Conservation (phyloP, 2,113 vertebrate genomes). For the Calidris pygmaea region DNA sequence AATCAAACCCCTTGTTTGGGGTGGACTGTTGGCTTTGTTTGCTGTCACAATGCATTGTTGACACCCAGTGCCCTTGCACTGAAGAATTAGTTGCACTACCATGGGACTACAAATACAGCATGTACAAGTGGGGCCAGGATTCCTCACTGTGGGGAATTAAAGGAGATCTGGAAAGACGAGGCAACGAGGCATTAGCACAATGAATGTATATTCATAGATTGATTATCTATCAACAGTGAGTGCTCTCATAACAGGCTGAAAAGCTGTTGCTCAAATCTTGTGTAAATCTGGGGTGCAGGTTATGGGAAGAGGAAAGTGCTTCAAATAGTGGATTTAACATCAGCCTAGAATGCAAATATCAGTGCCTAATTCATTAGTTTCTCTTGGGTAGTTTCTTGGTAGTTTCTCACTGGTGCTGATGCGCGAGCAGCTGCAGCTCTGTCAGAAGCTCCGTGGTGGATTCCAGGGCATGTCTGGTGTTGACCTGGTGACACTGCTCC, state of each 20-base stretch:
- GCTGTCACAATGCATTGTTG: neutral
- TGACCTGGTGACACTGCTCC: neutral
- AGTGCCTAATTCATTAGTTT: neutral
- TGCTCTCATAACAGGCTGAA: neutral
- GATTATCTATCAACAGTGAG: neutral
- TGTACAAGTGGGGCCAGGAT: rapidly evolving
- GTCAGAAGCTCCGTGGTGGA: neutral
- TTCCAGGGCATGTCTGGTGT: neutral
- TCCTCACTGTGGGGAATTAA: neutral
- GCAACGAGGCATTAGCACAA: neutral
- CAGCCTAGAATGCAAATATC: neutral
- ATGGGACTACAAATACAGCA: neutral
- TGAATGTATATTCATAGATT: neutral
- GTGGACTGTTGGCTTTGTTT: neutral
- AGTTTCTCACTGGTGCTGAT: neutral
- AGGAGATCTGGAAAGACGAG: neutral
- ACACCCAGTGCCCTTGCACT: neutral
- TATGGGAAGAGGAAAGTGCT: neutral
- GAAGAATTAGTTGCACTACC: neutral
- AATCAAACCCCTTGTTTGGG: neutral
- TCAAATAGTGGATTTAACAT: neutral
- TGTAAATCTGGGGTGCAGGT: neutral
- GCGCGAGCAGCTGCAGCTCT: neutral
- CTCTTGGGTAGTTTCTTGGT: neutral
- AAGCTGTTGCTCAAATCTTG: neutral